Evolutionary conservation across 2,888 invertebrate genomes (phyloP).

Genomic region (Chirona hameri): DNA sequence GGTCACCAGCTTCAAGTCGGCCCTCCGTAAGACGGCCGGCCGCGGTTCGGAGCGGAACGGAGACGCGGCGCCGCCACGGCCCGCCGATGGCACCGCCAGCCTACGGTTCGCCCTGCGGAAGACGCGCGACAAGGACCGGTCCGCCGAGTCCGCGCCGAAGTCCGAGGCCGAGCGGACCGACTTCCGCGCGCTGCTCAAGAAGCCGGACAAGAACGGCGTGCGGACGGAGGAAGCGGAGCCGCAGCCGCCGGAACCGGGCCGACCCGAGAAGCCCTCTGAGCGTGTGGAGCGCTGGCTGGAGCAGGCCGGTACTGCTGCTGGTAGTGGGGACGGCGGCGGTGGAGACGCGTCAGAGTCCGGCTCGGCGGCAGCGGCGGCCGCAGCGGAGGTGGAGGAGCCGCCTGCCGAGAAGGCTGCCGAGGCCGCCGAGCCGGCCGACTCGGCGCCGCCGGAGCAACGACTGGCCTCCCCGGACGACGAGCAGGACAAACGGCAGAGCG

Average conservation of each 20-base stretch:
- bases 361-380: background rate
- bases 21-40: constrained; percentile 67
- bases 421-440: constrained; percentile 43
- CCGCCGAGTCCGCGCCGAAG: constrained; percentile 31
- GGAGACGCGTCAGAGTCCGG: too few species aligned
- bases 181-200: constrained; percentile 45
- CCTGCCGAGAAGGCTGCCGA: background rate
- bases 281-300: constrained; percentile 31
- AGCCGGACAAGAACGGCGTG: constrained; percentile 33
- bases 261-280: constrained; percentile 36
- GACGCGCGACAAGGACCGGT: constrained; percentile 33
- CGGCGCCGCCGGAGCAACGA: constrained; percentile 47
- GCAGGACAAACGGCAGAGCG: constrained; percentile 82
- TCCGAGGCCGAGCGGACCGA: constrained; percentile 49
- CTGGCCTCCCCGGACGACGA: constrained; percentile 51
- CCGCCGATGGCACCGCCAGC: constrained; percentile 35
- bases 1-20: constrained; percentile 73
- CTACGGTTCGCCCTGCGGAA: constrained; percentile 36
- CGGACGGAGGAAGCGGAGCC: background rate
- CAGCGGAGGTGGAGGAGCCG: background rate
- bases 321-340: too few species aligned
- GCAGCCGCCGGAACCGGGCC: constrained; percentile 40
- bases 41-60: constrained; percentile 24
- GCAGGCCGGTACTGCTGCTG: constrained; percentile 36
- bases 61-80: background rate